A percentile compares a stretch with the other conserved stretches of the same genome.
These are phyloP conservation scores for Copidosoma floridanum DNA, from an alignment of 1,140 invertebrate species.

Conservation along the genomic window DNA sequence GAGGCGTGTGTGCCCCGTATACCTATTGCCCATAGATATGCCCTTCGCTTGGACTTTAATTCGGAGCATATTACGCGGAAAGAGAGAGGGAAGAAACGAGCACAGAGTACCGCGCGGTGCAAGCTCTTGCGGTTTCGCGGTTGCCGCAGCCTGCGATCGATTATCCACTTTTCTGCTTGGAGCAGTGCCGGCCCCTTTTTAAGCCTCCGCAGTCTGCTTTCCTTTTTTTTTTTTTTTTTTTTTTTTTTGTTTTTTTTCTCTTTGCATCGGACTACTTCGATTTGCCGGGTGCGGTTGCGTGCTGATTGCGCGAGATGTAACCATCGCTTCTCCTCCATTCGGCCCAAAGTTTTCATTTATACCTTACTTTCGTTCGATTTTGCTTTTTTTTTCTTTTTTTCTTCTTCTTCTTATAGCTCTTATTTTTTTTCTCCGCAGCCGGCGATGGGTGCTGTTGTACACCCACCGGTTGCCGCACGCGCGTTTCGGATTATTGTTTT, in stretches of 20 bases:
- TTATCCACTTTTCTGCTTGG: conserved; percentile 26
- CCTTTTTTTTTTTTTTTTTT: background rate
- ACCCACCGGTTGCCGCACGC: too few relatives aligned
- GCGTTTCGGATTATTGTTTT: too few relatives aligned
- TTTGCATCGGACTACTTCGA: background rate
- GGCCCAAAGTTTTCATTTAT: background rate
- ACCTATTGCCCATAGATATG: too few relatives aligned
- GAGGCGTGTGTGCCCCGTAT: too few relatives aligned
- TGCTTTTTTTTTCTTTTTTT: too few relatives aligned
- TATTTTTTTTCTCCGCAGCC: too few relatives aligned
- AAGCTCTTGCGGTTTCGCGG: conserved; percentile 23
- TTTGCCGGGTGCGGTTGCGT: conserved; percentile 14
- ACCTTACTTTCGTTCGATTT: background rate
- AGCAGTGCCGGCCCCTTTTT: background rate
- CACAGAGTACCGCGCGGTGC: too few relatives aligned
- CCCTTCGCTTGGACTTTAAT: background rate
- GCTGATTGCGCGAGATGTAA: background rate
- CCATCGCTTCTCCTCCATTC: too few relatives aligned
- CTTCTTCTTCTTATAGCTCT: too few relatives aligned
- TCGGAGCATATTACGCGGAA: background rate
- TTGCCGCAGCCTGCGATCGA: conserved; percentile 8
- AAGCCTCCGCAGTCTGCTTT: background rate
- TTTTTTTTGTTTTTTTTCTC: too few relatives aligned
- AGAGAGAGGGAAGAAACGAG: background rate
- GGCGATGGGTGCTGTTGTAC: too few relatives aligned